Base-by-base conservation (phyloP, 2,797 vertebrate species). In the Spatula versicolor region DNA sequence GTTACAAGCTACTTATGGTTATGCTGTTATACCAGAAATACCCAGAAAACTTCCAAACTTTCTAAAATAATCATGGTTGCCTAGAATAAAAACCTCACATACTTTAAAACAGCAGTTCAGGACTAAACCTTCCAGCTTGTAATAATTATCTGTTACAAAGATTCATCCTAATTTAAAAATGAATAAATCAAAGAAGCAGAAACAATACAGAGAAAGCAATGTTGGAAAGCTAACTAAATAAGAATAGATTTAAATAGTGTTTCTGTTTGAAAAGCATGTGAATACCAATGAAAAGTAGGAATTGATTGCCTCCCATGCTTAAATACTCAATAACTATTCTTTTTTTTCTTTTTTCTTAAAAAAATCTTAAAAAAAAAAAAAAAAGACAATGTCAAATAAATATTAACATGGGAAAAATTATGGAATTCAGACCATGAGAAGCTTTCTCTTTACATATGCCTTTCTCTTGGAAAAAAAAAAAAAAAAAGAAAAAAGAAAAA, bases 111-210 rank as follows among this genome's bases (percentile, higher is more conserved):
- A 71, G 2, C 4, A n/a, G 11, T 50, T 81, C 39, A 59, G 79
- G 13, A 21, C 5, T 55, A 37, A 92, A 50, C 6, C 72, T 91
- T 41, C 22, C 31, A 73, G 4, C 5, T 4, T 67, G 7, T 45
- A 46, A 16, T 12, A 50, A 71, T 56, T 80, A 76, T 3, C 2
- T 72, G 2, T 62, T 58, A 45, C 1, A 13, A 20, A 7, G 8
- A 48, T 45, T 41, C 13, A 39, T 55, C 43, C 4, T 76, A 69
- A 54, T 18, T 13, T 39, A 6, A 37, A 48, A 62, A 6, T 45
- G 62, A 62, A 56, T 11, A 28, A 4, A 12, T 39, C 26, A 7
- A 3, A 37, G 0, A 5, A 39, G 0, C 4, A 19, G 41, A 30
- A 79, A 17, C 9, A 88, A 23, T 6, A 37, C 20, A 31, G 25